Evolutionary conservation across 1,140 invertebrate species (phyloP).

Genomic region (Atta texana): DNA sequence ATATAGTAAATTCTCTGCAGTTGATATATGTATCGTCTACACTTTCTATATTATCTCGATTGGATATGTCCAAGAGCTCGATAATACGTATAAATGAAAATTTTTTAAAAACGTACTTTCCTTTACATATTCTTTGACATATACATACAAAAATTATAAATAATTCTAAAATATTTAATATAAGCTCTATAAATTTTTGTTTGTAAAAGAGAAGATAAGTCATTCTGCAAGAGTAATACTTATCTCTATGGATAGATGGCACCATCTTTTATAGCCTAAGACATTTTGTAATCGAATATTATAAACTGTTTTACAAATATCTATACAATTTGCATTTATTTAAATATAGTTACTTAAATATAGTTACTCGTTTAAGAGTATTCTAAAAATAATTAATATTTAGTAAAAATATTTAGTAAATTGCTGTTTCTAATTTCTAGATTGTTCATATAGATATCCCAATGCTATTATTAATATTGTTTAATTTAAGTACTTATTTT

Average conservation of each 20-base stretch:
- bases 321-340: background rate
- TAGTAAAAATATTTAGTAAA: background rate
- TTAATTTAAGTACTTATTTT: background rate
- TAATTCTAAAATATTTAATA: conserved; percentile 18
- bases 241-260: conserved; percentile 18
- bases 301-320: conserved; percentile 18
- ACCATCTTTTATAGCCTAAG: background rate
- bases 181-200: background rate
- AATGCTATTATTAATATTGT: background rate
- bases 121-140: background rate
- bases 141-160: background rate
- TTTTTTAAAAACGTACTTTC: background rate
- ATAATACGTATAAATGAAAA: background rate
- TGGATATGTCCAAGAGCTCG: background rate
- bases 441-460: background rate
- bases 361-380: background rate
- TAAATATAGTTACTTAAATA: background rate
- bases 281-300: background rate
- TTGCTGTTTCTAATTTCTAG: background rate
- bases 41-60: conserved; percentile 11
- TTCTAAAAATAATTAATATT: conserved; percentile 22
- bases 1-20: conserved; percentile 16
- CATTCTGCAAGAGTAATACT: background rate
- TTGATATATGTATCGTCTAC: background rate
- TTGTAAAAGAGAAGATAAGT: background rate